Conservation (phyloP, 2,797 vertebrate species). For the Pipistrellus nathusii region DNA sequence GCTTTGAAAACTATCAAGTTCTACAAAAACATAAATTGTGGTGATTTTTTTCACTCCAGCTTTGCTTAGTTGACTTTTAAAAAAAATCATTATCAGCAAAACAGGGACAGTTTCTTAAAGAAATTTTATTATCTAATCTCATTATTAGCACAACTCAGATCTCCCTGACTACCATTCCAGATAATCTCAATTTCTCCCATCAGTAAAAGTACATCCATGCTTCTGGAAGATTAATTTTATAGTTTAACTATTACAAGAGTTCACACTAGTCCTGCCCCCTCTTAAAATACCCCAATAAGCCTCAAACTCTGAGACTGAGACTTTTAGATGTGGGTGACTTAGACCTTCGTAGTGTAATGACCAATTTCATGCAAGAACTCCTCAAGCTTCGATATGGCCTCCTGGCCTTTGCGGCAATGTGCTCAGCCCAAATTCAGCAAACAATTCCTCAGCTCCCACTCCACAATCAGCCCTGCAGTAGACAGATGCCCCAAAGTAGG, state of each 20-base stretch:
- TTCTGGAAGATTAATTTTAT: not conserved
- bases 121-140: not conserved
- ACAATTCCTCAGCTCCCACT: not conserved
- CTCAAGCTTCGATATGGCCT: not conserved
- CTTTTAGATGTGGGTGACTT: not conserved
- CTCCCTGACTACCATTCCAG: not conserved
- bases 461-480: not conserved
- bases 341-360: not conserved
- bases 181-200: not conserved
- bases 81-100: not conserved
- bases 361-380: not conserved
- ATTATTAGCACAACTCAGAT: not conserved
- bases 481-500: not conserved
- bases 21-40: not conserved
- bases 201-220: not conserved
- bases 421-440: not conserved
- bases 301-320: not conserved
- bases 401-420: not conserved
- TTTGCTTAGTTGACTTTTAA: not conserved
- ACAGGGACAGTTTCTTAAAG: not conserved
- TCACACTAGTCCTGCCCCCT: not conserved
- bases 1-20: slow-evolving; percentile 1
- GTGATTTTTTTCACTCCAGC: not conserved
- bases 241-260: not conserved
- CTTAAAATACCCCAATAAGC: not conserved